Conservation (phyloP, 2,113 vertebrate genomes). For the Casuarius casuarius region DNA sequence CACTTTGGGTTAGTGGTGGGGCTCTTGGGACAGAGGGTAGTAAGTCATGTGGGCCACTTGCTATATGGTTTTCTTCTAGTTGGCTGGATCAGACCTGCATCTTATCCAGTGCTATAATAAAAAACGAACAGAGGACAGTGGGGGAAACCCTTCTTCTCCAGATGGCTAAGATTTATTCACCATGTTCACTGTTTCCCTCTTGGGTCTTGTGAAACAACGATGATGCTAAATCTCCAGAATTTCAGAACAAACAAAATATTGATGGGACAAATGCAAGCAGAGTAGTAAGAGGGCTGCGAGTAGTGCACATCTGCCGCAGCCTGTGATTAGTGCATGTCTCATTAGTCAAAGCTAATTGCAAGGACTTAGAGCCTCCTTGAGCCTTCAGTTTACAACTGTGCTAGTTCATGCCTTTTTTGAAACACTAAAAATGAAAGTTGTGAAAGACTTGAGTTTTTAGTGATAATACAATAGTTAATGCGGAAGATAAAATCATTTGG, state of each 20-base stretch:
- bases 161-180: background rate
- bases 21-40: too few species aligned
- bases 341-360: background rate
- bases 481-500: background rate
- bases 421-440: background rate
- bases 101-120: background rate
- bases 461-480: background rate
- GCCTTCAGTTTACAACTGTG: background rate
- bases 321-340: background rate
- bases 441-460: background rate
- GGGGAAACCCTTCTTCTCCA: background rate
- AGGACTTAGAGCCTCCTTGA: background rate
- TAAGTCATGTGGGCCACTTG: too few species aligned
- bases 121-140: accelerated
- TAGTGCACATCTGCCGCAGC: background rate
- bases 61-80: too few species aligned
- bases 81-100: background rate
- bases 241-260: background rate
- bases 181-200: background rate
- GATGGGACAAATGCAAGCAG: background rate
- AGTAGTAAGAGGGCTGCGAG: background rate
- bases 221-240: background rate
- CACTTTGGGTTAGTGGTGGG: too few species aligned
- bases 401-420: background rate
- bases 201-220: background rate